phyloP scores from a whole-genome alignment of 2,888 invertebrate species.

The Mystacides longicornis region DNA sequence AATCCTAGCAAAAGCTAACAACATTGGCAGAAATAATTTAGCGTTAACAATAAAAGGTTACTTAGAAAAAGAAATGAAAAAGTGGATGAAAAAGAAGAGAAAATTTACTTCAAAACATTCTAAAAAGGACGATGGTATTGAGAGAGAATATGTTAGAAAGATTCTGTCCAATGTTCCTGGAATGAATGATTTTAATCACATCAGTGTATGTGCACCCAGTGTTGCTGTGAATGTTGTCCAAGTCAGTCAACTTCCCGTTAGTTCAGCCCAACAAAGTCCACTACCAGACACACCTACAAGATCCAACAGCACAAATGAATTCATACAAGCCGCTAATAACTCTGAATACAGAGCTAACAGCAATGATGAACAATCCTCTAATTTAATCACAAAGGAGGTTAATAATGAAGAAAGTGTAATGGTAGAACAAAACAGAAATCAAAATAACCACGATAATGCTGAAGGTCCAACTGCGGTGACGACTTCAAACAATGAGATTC shows the following conservation, averaged over 20 bases:
- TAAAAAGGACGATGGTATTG: neutral
- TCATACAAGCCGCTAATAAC: conserved; percentile 11
- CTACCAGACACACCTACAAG: conserved; percentile 19
- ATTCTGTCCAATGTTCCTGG: conserved; percentile 22
- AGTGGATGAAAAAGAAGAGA: neutral
- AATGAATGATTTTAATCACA: conserved; percentile 18
- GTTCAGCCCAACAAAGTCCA: conserved; percentile 20
- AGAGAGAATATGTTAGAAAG: neutral
- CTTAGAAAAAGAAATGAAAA: neutral
- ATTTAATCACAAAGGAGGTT: conserved; percentile 8
- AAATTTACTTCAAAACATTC: neutral
- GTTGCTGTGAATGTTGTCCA: conserved; percentile 19
- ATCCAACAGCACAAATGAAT: conserved; percentile 19
- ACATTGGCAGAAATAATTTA: neutral
- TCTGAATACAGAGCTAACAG: conserved; percentile 17
- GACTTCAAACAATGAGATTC: neutral
- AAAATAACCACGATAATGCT: conserved; percentile 26
- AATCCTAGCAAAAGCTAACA: neutral
- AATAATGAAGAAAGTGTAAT: neutral
- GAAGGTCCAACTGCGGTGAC: neutral
- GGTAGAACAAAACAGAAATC: conserved; percentile 23
- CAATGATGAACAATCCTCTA: conserved; percentile 16
- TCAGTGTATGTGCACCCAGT: conserved; percentile 6
- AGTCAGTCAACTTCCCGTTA: conserved; percentile 23
- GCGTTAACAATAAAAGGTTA: neutral